These are phyloP conservation scores for Spisula solida DNA, from an alignment of 2,888 invertebrate species.

Conservation along the genomic window DNA sequence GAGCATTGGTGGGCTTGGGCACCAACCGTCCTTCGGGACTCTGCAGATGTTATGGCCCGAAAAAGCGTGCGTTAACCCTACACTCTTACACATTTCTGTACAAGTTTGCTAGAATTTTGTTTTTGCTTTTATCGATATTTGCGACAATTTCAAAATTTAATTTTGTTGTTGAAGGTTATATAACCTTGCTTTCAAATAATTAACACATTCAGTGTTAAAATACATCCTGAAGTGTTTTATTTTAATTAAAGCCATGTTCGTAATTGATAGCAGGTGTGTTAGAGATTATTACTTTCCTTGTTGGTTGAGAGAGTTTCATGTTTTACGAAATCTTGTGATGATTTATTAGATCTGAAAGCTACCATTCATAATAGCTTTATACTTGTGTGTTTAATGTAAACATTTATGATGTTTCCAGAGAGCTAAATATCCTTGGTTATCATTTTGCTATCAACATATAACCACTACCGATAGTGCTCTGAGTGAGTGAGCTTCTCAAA, in stretches of 20 bases:
- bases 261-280: slow-evolving; percentile 22
- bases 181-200: background rate
- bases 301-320: background rate
- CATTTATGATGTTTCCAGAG: background rate
- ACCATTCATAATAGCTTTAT: background rate
- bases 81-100: no score
- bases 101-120: no score
- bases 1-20: no score
- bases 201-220: background rate
- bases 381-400: background rate
- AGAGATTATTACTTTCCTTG: background rate
- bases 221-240: background rate
- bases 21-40: no score
- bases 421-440: background rate
- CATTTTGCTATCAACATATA: background rate
- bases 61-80: no score
- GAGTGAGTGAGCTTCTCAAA: background rate
- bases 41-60: no score
- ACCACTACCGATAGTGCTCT: background rate
- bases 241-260: background rate
- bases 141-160: background rate
- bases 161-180: background rate
- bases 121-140: background rate
- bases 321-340: background rate
- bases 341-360: background rate